Percentiles rank a stretch among this genome's conserved stretches.
Evolutionary conservation across 2,113 vertebrate species (phyloP).

Genomic region (Rhea americana): DNA sequence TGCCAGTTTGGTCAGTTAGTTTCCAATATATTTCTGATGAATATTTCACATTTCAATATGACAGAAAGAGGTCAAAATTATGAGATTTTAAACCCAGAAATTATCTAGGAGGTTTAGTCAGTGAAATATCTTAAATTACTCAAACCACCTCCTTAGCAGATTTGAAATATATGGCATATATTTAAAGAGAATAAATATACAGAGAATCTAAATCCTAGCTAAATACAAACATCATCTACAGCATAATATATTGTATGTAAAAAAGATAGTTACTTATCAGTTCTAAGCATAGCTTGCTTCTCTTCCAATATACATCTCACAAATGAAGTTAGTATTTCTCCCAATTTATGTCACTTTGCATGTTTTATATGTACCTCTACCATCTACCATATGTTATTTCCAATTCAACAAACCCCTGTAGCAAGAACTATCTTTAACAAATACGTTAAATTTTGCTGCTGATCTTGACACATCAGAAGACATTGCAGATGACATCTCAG

Average conservation of each 20-base stretch:
- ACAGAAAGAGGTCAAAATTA: background rate
- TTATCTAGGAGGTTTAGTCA: background rate
- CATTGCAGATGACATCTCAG: slow-evolving; percentile 22
- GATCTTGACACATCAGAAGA: slow-evolving; percentile 27
- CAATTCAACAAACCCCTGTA: background rate
- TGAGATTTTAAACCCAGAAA: background rate
- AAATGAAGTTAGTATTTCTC: background rate
- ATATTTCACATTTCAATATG: background rate
- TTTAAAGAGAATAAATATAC: background rate
- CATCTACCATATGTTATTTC: background rate
- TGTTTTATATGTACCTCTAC: background rate
- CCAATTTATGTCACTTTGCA: background rate
- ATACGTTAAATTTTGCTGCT: background rate
- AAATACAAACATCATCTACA: background rate
- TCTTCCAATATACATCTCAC: background rate
- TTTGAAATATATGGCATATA: background rate
- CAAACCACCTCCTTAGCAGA: background rate
- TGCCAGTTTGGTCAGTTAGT: background rate
- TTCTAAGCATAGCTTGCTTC: background rate
- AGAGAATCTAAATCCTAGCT: background rate
- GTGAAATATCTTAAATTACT: background rate
- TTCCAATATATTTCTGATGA: background rate
- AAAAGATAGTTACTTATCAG: background rate
- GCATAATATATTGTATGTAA: background rate
- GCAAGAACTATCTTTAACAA: background rate